These are phyloP conservation scores for Albula goreensis DNA, from an alignment of 2,113 vertebrate genomes.

Conservation along the genomic window DNA sequence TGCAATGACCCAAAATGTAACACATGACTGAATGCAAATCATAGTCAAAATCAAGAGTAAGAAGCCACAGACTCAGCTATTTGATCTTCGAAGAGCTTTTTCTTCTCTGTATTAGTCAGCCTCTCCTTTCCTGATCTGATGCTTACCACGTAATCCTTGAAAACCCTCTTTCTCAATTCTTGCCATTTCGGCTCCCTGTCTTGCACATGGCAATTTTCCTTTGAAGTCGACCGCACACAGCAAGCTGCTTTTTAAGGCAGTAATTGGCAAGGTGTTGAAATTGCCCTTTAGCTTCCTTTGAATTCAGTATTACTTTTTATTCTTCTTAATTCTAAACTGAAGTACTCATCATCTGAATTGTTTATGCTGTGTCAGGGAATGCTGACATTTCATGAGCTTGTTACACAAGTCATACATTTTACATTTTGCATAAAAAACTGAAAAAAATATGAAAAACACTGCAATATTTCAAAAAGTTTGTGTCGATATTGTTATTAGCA, in stretches of 20 bases:
- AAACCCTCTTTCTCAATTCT: not conserved
- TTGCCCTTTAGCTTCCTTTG: slow-evolving; percentile 17
- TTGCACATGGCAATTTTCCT: not conserved
- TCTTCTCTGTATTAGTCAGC: not conserved
- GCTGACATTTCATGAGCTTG: not conserved
- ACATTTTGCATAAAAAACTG: no score
- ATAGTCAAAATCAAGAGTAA: no score
- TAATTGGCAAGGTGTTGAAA: not conserved
- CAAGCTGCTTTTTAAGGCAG: not conserved
- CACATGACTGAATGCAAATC: no score
- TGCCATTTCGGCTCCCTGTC: not conserved
- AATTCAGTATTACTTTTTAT: slow-evolving; percentile 7
- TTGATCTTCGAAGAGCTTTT: not conserved
- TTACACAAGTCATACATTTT: not conserved
- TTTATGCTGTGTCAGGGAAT: not conserved
- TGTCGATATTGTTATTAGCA: no score
- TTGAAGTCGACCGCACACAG: not conserved
- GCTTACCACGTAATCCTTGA: not conserved
- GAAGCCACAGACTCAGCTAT: not conserved
- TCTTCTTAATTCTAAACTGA: not conserved
- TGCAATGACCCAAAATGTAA: no score
- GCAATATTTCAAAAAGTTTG: no score
- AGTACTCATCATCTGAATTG: not conserved
- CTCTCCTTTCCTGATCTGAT: not conserved
- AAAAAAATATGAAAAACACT: no score